These are phyloP conservation scores for Macroglossus sobrinus DNA, from an alignment of 2,113 vertebrate species.

Conservation along the genomic window DNA sequence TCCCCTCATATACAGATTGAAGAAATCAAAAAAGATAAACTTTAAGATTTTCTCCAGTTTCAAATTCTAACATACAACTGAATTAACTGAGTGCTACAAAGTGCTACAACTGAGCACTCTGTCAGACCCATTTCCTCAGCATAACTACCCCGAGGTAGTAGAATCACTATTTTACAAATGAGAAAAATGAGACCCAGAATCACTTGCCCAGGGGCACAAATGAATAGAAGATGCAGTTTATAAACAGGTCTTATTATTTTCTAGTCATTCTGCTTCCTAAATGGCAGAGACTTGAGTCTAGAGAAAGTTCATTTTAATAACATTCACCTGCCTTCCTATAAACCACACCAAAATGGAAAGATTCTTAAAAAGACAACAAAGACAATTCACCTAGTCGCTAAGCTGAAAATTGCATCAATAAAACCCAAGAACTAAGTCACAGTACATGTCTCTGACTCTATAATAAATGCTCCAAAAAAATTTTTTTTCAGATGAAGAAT, in stretches of 20 bases:
- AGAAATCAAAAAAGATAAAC: not conserved
- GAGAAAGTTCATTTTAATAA: not conserved
- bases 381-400: not conserved
- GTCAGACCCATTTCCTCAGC: not conserved
- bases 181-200: not conserved
- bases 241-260: not conserved
- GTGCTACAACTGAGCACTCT: not conserved
- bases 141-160: not conserved
- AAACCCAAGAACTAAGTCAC: not conserved
- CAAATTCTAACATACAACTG: not conserved
- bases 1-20: not conserved
- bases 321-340: not conserved
- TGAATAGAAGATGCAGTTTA: not conserved
- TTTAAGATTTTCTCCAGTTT: not conserved
- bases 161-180: not conserved
- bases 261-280: not conserved
- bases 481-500: not conserved
- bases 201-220: not conserved
- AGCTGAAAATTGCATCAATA: not conserved
- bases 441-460: not conserved
- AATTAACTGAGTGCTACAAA: not conserved
- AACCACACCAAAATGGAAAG: not conserved
- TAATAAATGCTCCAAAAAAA: not conserved
- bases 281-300: not conserved
- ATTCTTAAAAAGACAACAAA: not conserved